A percentile compares a stretch with the other conserved stretches of the same genome.
These are phyloP conservation scores for Hephaestus fuliginosus DNA, from an alignment of 2,797 vertebrate genomes.

Conservation along the genomic window DNA sequence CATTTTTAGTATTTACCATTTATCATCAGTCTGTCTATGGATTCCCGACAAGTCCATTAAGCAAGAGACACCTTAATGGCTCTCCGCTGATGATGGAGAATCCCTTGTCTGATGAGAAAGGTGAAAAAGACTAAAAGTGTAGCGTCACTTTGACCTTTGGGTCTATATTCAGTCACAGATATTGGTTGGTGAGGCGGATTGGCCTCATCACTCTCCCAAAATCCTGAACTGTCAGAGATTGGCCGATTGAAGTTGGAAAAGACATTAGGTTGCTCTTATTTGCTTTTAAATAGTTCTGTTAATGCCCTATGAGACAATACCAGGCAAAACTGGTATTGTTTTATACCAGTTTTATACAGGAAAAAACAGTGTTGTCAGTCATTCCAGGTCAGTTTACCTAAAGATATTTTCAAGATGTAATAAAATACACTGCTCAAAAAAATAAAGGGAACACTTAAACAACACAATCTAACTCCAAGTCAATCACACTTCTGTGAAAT, in stretches of 20 bases:
- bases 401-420: slow-evolving; percentile 26
- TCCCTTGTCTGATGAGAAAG: slow-evolving; percentile 79
- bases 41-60: slow-evolving; percentile 87
- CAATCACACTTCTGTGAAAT: too few species aligned
- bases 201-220: slow-evolving; percentile 54
- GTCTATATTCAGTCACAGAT: slow-evolving; percentile 64
- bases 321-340: not conserved
- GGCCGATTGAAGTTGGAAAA: slow-evolving; percentile 34
- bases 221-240: slow-evolving; percentile 43
- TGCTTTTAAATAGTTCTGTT: slow-evolving; percentile 28
- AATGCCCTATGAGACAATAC: slow-evolving; percentile 7
- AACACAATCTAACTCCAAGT: too few species aligned
- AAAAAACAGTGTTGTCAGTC: slow-evolving; percentile 8
- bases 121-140: slow-evolving; percentile 79
- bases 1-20: slow-evolving; percentile 86
- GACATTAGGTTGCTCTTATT: slow-evolving; percentile 23
- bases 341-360: slow-evolving; percentile 11
- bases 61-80: slow-evolving; percentile 84
- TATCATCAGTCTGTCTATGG: slow-evolving; percentile 83
- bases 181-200: slow-evolving; percentile 48
- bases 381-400: slow-evolving; percentile 6
- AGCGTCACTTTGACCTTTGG: slow-evolving; percentile 78
- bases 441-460: too few species aligned
- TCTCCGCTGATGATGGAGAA: slow-evolving; percentile 84
- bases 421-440: too few species aligned